Evolutionary conservation across 2,797 vertebrate genomes (phyloP), one percentile per base, ranked within the genome.

Genomic region (Sebastes reedi): DNA sequence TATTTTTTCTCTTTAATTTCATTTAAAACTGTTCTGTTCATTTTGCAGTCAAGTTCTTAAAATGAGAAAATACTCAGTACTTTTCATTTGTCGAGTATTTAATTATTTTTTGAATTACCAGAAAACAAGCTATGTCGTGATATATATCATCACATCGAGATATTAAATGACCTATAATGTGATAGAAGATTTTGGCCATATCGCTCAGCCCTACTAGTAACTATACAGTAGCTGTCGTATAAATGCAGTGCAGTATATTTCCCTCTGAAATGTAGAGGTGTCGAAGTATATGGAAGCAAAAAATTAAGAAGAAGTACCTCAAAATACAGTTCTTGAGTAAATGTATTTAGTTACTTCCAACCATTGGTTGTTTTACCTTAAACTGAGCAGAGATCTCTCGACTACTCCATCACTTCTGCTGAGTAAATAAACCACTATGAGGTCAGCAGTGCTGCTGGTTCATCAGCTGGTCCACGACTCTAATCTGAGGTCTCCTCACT

Each of bases 381-480:
- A 65, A 65, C 39, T 50, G 29, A 24, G 22, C 11, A 52, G 46
- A 27, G 30, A 6, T 68, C 20, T 58, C 46, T 55, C 10, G 18
- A 77, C 29, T 61, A 62, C 29, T 79, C 39, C 34, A 61, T 83
- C 68, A 74, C n/a, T 76, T 72, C 56, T 59, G 58, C 64, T 73
- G 77, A 36, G 61, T 67, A 88, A 87, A 91, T 85, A 85, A 87
- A 86, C 36, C 30, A 64, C 24, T 24, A 22, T 67, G 56, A 70
- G 61, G 46, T 82, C 80, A 80, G 62, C 56, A 39, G 68, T 54
- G 64, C 36, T 77, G 78, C 72, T 39, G 58, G 16, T 52, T 70
- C 73, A 30, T 81, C 73, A 80, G 66, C 77, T 81, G 69, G 60
- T 59, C 20, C 25, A 4, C 2, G 24, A n/a, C 39, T 42, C n/a